Base-by-base conservation (phyloP, 2,797 vertebrate species). In the Sebastes miniatus region DNA sequence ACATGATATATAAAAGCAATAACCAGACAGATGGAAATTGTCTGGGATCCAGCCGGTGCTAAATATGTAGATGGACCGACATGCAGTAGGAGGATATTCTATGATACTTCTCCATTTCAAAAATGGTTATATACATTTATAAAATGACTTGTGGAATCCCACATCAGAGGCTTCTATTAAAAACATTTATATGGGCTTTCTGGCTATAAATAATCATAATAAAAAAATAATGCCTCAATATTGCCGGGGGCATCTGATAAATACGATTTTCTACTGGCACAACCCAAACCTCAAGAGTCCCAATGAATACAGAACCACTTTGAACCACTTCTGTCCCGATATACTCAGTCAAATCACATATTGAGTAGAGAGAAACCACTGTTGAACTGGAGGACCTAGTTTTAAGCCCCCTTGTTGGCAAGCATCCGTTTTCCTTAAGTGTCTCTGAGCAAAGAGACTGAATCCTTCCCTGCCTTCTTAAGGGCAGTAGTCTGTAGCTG, bases 361-460 rank as follows among this genome's bases (percentile, higher is more conserved):
- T 54, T 74, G 65, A 73, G 61, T 36, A 50, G 57, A 62, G 20
- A 84, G 61, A 80, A 69, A 76, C 68, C 50, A 63, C 61, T 77
- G 75, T 82, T 79, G 58, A 79, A 86, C 65, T 84, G 71, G 77
- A 87, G 80, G 80, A 84, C 54, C 69, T 69, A 47, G 70, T 61
- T 87, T 83, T 84, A 89, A 87, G 77, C 64, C 73, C 27, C 47
- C 59, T 88, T 84, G 73, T 80, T 85, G 78, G 72, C 62, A 85
- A 84, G 62, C 79, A 84, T 83, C 76, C 43, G 29, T 86, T 89
- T 84, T 89, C 62, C 63, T 81, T 71, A 76, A 76, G 76, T 75
- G 86, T 84, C 66, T 83, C 64, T 31, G 83, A 83, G 75, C 27
- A 52, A 81, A 86, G 47, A 70, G 52, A 24, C 62, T 32, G 32